Evolutionary conservation across 2,113 vertebrate species (phyloP), one percentile per base, ranked within the genome.

Genomic region (Holacanthus passer): DNA sequence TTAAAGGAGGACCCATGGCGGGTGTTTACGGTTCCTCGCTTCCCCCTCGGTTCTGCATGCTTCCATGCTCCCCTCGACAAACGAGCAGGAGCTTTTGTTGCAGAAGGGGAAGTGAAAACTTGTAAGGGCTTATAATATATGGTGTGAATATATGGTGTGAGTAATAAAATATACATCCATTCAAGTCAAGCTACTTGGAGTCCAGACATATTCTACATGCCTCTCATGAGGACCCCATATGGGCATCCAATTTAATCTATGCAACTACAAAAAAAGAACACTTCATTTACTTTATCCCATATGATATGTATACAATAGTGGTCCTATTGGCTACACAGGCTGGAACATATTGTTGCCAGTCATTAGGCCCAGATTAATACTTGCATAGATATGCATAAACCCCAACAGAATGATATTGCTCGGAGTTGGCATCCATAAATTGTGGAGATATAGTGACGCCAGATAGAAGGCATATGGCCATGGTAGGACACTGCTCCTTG

Each of bases 391-490:
- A 82, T 79, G 83, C 78, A 86, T 89, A 86, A 90, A 89, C 81
- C 65, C 65, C 70, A 86, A 66, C 81, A 86, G 83, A 94, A 91
- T 80, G 83, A 82, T 77, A 90, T 77, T 84, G 71, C 83, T 73
- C 58, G 41, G 76, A 88, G 86, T 88, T 89, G 82, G 64, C 86
- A 85, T 91, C 91, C 85, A 93, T 95, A 95, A 95, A 95, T 94
- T 93, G 89, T 71, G 67, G 89, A 89, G 92, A 93, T 86, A 85
- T 90, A 92, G 87, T 85, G 87, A 85, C 68, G 22, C 81, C 89
- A 93, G 94, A 95, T 92, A 91, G 94, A 87, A 86, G 94, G 92
- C 95, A 95, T 96, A 95, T 95, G 95, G 94, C 91, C 86, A 80
- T 89, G 92, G 89, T 94, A 93, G 94, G 94, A 94, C 94, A 93